Evolutionary conservation across 2,797 vertebrate genomes (phyloP).

Genomic region (Lateolabrax maculatus): DNA sequence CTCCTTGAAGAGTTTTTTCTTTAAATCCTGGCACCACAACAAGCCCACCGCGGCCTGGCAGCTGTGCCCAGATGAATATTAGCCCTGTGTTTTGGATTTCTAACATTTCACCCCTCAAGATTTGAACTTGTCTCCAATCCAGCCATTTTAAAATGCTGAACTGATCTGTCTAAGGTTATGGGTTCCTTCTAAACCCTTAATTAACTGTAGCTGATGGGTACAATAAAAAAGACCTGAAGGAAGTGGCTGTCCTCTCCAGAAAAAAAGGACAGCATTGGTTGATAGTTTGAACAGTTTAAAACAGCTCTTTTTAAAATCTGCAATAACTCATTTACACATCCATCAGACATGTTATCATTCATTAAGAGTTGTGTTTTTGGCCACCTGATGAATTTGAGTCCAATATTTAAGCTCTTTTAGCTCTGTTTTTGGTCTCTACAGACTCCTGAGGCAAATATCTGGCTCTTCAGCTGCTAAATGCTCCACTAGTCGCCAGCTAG

Average conservation of each 20-base stretch:
- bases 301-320: background rate
- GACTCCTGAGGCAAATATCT: background rate
- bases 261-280: background rate
- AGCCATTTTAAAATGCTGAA: conserved; percentile 23
- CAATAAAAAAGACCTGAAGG: background rate
- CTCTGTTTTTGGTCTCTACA: background rate
- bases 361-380: background rate
- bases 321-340: background rate
- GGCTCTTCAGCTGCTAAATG: background rate
- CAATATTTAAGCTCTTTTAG: background rate
- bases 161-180: background rate
- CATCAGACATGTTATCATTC: background rate
- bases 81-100: conserved; percentile 35
- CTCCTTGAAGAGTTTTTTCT: conserved; percentile 30
- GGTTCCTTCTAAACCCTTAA: background rate
- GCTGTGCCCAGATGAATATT: conserved; percentile 46
- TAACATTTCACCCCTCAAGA: conserved; percentile 36
- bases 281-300: background rate
- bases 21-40: conserved; percentile 30
- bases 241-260: background rate
- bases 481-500: background rate
- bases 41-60: conserved; percentile 45
- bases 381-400: background rate
- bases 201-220: background rate
- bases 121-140: conserved; percentile 22